These are phyloP conservation scores for Laspeyria flexula DNA, from an alignment of 2,888 invertebrate genomes.

Conservation along the genomic window DNA sequence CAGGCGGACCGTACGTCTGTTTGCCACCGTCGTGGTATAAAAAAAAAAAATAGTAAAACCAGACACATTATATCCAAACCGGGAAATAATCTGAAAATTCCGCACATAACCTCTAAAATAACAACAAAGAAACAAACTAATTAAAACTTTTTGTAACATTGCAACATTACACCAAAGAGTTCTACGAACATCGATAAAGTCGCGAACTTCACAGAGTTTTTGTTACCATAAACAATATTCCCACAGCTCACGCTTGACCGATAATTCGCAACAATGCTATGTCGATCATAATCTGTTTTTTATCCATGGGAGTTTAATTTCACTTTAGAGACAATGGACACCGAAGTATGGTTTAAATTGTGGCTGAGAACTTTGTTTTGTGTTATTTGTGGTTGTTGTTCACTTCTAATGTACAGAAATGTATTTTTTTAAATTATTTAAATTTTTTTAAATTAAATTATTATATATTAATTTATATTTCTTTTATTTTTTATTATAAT, in stretches of 20 bases:
- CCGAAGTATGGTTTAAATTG: constrained; percentile 29
- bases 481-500: too few species aligned
- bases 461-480: too few species aligned
- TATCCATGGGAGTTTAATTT: constrained; percentile 49
- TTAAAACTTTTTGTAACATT: background rate
- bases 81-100: too few species aligned
- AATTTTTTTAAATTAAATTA: too few species aligned
- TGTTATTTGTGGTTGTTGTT: constrained; percentile 2
- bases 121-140: too few species aligned
- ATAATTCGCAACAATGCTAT: constrained; percentile 40
- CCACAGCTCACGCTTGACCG: constrained; percentile 44
- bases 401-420: background rate
- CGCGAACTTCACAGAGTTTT: constrained; percentile 15
- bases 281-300: constrained; percentile 48
- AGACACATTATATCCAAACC: too few species aligned
- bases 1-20: too few species aligned
- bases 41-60: too few species aligned
- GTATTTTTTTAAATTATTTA: too few species aligned
- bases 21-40: too few species aligned
- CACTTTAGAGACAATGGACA: constrained; percentile 48
- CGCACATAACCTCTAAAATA: too few species aligned
- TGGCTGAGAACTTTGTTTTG: constrained; percentile 33
- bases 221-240: constrained; percentile 23
- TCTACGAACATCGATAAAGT: constrained; percentile 29
- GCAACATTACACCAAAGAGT: constrained; percentile 1